These are phyloP conservation scores for Gandaritis pyraliata DNA, from an alignment of 2,888 invertebrate species.

Conservation along the genomic window DNA sequence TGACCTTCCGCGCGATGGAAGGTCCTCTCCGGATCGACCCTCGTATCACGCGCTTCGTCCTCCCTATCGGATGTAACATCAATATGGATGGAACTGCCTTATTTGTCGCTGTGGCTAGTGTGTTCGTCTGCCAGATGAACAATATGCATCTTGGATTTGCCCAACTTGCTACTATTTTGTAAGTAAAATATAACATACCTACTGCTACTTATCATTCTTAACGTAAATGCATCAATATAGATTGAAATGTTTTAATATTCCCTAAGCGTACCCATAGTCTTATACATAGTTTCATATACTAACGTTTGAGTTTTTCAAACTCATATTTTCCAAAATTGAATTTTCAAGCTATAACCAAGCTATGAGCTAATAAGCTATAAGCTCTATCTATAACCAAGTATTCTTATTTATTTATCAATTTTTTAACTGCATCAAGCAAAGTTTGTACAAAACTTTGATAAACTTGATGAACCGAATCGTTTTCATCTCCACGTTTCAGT, in stretches of 20 bases:
- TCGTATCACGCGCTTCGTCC: slow-evolving; percentile 93
- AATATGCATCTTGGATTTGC: slow-evolving; percentile 91
- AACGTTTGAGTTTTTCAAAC: too few relatives aligned
- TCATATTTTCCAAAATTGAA: too few relatives aligned
- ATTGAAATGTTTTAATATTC: not conserved
- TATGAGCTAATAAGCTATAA: too few relatives aligned
- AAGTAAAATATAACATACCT: slow-evolving; percentile 55
- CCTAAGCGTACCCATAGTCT: too few relatives aligned
- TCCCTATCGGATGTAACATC: slow-evolving; percentile 96
- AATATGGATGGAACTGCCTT: slow-evolving; percentile 97
- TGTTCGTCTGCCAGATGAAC: slow-evolving; percentile 96
- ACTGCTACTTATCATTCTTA: too few relatives aligned
- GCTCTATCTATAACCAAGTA: too few relatives aligned
- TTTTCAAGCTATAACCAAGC: too few relatives aligned
- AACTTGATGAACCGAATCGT: too few relatives aligned
- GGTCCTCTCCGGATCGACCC: slow-evolving; percentile 92
- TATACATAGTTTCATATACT: too few relatives aligned
- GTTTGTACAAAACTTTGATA: too few relatives aligned
- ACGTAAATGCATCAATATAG: not conserved
- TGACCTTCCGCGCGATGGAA: slow-evolving; percentile 94
- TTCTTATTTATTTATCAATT: too few relatives aligned
- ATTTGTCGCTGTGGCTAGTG: slow-evolving; percentile 95
- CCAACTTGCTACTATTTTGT: slow-evolving; percentile 95
- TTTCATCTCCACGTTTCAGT: slow-evolving; percentile 63
- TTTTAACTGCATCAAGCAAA: too few relatives aligned